Evolutionary conservation across 2,797 vertebrate species (phyloP), one percentile per base, ranked within the genome.

Genomic region (Ciconia nigra): DNA sequence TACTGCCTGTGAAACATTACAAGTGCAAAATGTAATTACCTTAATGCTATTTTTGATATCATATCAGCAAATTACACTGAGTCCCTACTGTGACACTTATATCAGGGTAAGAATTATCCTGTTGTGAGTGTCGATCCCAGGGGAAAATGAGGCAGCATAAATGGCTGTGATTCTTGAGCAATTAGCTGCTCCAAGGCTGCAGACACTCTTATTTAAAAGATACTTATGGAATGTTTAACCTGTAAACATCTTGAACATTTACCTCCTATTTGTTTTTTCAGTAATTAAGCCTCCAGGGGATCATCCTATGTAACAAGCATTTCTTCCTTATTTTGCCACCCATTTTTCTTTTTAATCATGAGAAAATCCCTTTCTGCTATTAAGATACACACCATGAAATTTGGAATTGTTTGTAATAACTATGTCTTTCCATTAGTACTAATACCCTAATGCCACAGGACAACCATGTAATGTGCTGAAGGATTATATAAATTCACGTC

Each of bases 31-130:
- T 93, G 97, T 98, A 98, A 98, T 98, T 98, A 98, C 87, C 96
- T 97, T 98, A 98, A 99, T 98, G 98, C 96, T 97, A 98, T 98
- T 98, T 99, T 98, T 98, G 97, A 98, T 98, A 98, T 98, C 97
- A 97, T 97, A 98, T 98, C 95, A 98, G 97, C 97, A 98, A 98
- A 98, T 98, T 97, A 97, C 66, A 90, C 97, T 1, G 57, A 96
- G 96, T 97, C 88, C 97, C 97, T 91, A 95, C 96, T 83, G 97
- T 97, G 98, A 97, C 97, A 97, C 97, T 98, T 98, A 78, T 59
- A 97, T 97, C 94, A 96, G 96, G 93, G 97, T 97, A 96, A 97
- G 96, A 98, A 97, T 98, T 97, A 98, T 94, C 97, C 97, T 97
- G 97, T 96, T 96, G 97, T 74, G 97, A 97, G 95, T 93, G 95